Evolutionary conservation across 2,888 invertebrate genomes (phyloP).

Genomic region (Calameuta pallipes): DNA sequence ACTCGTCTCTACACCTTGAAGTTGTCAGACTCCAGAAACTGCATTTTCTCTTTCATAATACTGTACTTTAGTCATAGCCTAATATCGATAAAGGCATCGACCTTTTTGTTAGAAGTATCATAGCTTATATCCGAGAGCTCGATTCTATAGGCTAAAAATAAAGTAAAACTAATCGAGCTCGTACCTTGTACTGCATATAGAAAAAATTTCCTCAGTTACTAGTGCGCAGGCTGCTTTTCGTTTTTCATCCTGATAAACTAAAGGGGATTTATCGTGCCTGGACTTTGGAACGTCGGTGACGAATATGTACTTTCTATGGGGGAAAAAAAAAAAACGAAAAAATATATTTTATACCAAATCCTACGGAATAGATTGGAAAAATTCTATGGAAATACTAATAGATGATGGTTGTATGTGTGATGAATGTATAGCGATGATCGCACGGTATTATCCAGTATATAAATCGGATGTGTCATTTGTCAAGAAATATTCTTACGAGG

Average conservation of each 20-base stretch:
- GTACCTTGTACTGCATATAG: neutral
- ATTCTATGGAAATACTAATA: neutral
- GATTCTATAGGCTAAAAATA: neutral
- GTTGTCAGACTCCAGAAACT: neutral
- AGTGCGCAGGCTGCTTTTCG: neutral
- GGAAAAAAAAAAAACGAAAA: neutral
- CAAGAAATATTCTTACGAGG: conserved; percentile 66
- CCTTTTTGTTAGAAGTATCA: neutral
- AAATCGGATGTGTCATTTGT: neutral
- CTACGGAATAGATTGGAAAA: neutral
- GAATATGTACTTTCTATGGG: neutral
- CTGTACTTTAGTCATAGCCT: neutral
- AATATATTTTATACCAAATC: neutral
- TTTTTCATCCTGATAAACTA: neutral
- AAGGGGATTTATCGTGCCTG: neutral
- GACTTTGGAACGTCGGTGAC: neutral
- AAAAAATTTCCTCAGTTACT: neutral
- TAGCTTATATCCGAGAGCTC: neutral
- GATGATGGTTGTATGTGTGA: neutral
- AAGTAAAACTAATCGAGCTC: neutral
- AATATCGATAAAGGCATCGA: neutral
- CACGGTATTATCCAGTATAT: neutral
- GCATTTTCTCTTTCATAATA: neutral
- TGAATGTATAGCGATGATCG: neutral
- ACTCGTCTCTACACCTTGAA: neutral